phyloP scores from a whole-genome alignment of 2,797 vertebrate genomes.

The Lacerta viridis region DNA sequence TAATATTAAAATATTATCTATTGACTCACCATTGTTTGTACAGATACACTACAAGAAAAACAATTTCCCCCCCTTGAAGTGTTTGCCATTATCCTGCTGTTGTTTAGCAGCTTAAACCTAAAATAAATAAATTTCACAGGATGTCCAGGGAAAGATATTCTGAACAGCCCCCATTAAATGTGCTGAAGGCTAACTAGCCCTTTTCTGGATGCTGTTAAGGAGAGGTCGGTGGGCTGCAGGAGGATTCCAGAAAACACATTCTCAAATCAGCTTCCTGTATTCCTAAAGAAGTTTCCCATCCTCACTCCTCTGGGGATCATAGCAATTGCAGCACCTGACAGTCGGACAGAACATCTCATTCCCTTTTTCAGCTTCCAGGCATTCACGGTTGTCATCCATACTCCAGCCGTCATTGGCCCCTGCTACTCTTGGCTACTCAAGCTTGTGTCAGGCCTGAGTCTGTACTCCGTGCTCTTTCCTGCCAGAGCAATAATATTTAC shows the following conservation, averaged over 20 bases:
- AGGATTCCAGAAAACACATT: neutral
- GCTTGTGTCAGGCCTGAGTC: neutral
- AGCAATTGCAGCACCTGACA: neutral
- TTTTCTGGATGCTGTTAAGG: neutral
- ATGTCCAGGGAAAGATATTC: neutral
- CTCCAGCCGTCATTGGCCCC: neutral
- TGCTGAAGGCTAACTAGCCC: neutral
- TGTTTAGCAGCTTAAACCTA: slow-evolving; percentile 4
- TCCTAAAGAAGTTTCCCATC: neutral
- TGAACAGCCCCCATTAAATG: neutral
- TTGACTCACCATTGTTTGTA: slow-evolving; percentile 73
- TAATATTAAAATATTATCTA: slow-evolving; percentile 74
- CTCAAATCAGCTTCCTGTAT: neutral
- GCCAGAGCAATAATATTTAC: neutral
- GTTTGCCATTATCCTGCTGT: slow-evolving; percentile 50
- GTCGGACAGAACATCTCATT: neutral
- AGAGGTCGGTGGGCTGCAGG: neutral
- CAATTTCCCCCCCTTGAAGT: slow-evolving; percentile 71
- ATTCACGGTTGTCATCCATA: neutral
- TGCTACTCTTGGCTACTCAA: neutral
- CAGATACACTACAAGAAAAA: slow-evolving; percentile 69
- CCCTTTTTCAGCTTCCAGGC: neutral
- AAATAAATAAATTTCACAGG: neutral
- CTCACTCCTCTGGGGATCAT: neutral
- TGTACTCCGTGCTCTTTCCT: neutral